Base-by-base conservation (phyloP, 2,888 invertebrate genomes). In the Meiosimyza platycephala region DNA sequence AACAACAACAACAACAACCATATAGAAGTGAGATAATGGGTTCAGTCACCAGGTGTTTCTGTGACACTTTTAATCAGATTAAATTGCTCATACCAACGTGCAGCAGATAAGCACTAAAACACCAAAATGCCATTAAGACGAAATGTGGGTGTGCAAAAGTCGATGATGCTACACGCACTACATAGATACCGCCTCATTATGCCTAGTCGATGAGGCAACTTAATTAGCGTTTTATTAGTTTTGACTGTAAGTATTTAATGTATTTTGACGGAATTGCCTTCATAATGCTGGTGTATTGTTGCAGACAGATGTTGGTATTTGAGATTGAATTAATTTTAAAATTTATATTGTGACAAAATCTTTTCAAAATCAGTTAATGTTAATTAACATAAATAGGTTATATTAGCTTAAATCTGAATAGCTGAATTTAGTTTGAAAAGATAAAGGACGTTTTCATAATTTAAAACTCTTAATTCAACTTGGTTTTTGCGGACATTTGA, bases 51-150 rank as follows among this genome's bases (percentile, higher is more conserved):
- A 74, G 71, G 74, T 74, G 74, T 63, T 74, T 64, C 54, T 69
- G 64, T 66, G 69, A 70, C 74, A 74, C 69, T 70, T 74, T 71
- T 74, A 74, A 74, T 74, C 74, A 62, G 69, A 64, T 63, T 54
- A 72, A 70, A 72, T 72, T 68, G 72, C 74, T 71, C 52, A 72
- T 66, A 65, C 69, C 74, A 71, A 40, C 9, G 40, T 40, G 40
- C 40, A 60, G 69, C 71, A 74, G 74, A 74, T 74, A 74, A 74
- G 68, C 74, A 60, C 33, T 16, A 28, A 22, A 33, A 40, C 40
- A 9, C 40, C 40, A 40, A 40, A 40, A 40, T 40, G 9, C 40
- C 40, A 40, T 28, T 15, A 62, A 62, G 60, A 62, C 60, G 40
- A 62, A 62, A 62, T 62, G 60, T 62, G 50, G 64, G 64, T 28